Evolutionary conservation across 2,888 invertebrate genomes (phyloP).

Genomic region (Epirrhoe alternata): DNA sequence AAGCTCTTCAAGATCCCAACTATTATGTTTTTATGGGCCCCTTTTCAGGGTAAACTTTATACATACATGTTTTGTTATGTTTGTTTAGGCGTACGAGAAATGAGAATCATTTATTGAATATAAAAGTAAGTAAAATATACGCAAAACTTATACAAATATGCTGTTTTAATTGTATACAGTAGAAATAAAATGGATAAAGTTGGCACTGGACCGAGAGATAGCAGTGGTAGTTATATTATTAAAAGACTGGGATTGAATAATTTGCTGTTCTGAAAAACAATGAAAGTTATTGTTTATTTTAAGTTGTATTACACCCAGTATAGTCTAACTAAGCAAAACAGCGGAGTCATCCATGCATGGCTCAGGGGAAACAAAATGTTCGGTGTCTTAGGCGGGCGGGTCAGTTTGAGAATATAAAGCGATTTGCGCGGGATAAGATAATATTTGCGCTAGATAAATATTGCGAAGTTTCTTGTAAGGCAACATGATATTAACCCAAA

Average conservation of each 20-base stretch:
- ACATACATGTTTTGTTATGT: constrained; percentile 9
- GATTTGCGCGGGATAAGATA: not conserved
- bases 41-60: constrained; percentile 20
- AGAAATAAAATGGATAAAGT: no score
- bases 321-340: not conserved
- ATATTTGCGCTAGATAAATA: not conserved
- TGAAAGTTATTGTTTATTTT: not conserved
- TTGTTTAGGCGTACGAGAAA: constrained; percentile 9
- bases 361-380: constrained; percentile 7
- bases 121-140: no score
- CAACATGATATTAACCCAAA: not conserved
- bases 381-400: constrained; percentile 1
- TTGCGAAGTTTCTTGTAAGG: not conserved
- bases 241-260: no score
- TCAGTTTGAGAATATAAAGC: not conserved
- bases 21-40: constrained; percentile 29
- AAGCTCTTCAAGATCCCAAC: constrained; percentile 15
- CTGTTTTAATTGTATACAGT: no score
- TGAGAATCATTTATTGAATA: not conserved
- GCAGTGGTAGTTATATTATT: no score
- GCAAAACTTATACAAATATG: no score
- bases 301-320: not conserved
- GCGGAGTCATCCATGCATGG: not conserved
- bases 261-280: not conserved
- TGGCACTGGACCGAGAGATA: no score